Conservation (phyloP, 2,888 invertebrate genomes). For the Eubasilissa splendida region DNA sequence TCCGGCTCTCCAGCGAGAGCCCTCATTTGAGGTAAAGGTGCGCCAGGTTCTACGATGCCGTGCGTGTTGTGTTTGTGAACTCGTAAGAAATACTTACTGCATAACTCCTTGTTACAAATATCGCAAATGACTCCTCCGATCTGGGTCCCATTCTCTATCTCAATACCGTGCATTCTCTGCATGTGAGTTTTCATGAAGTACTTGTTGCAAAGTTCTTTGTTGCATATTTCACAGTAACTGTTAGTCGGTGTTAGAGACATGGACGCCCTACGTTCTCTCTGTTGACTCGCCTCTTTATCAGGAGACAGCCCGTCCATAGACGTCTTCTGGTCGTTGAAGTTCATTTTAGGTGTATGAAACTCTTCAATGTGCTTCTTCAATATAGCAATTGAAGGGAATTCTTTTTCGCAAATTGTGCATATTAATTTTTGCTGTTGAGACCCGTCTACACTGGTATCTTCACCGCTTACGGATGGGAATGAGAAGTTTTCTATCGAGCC, state of each 20-base stretch:
- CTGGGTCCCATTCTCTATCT: conserved; percentile 92
- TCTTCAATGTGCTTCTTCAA: conserved; percentile 80
- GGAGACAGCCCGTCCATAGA: conserved; percentile 46
- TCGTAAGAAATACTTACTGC: conserved; percentile 97
- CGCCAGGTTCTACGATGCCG: conserved; percentile 91
- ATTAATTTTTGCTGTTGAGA: conserved; percentile 64
- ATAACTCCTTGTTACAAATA: conserved; percentile 98
- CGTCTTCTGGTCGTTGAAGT: conserved; percentile 60
- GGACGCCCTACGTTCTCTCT: conserved; percentile 74
- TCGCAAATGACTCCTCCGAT: conserved; percentile 96
- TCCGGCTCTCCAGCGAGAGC: conserved; percentile 58
- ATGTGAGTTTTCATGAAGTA: conserved; percentile 99
- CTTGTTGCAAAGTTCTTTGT: conserved; percentile 99
- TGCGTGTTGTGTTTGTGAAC: conserved; percentile 99
- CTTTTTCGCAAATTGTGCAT: conserved; percentile 67
- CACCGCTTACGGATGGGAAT: conserved; percentile 57
- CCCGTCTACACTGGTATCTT: conserved; percentile 65
- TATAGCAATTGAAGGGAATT: conserved; percentile 74
- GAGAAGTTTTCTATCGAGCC: conserved; percentile 63
- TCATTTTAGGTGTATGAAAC: conserved; percentile 72
- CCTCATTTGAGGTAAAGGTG: conserved; percentile 64
- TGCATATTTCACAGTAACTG: conserved; percentile 97
- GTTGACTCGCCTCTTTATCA: conserved; percentile 62
- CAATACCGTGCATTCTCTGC: conserved; percentile 98
- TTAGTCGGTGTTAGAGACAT: conserved; percentile 80